Base-by-base conservation (phyloP, 1,140 invertebrate species). In the Hycleus cichorii region DNA sequence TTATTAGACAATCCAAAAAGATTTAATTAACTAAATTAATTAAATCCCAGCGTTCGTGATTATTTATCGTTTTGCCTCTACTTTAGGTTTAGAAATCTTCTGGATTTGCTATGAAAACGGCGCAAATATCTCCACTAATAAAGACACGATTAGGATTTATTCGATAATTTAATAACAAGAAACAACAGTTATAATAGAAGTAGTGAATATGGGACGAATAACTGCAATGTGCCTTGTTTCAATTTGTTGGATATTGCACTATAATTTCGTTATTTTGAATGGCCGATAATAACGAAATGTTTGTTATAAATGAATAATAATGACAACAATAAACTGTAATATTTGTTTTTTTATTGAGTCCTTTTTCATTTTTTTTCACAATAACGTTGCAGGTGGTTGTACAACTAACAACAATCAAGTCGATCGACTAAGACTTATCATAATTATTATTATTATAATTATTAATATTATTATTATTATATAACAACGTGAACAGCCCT, bases 401-500 rank as follows among this genome's bases (percentile, higher is more conserved):
- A 67, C 64, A 69, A 69, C 65, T 69, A 70, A 69, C 65, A 69
- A 70, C 65, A 70, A 69, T 64, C 63, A 67, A 65, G 62, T 70
- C 65, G 51, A 58, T 64, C 54, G 68, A 69, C 61, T 67, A 69
- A 69, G 62, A 66, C 59, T 66, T 64, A 60, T 65, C 54, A 64
- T 57, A 26, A 12, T 57, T 57, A 32, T 32, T 32, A 32, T 32
- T 32, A 32, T 58, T 64, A 63, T 66, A 56, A 65, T 68, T 66
- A 72, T 32, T 32, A 32, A 60, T 64, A 63, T 66, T 58, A 65
- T 68, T 66, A 72, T 70, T 70, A 71, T 69, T 69, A 72, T 72
- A 71, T 74, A 74, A 74, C 72, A 74, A 74, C 71, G 72, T 74
- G 72, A 72, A 74, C 70, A 74, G 72, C 71, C 69, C 69, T 71